Evolutionary conservation across 2,888 invertebrate species (phyloP).

Genomic region (Sesia apiformis): DNA sequence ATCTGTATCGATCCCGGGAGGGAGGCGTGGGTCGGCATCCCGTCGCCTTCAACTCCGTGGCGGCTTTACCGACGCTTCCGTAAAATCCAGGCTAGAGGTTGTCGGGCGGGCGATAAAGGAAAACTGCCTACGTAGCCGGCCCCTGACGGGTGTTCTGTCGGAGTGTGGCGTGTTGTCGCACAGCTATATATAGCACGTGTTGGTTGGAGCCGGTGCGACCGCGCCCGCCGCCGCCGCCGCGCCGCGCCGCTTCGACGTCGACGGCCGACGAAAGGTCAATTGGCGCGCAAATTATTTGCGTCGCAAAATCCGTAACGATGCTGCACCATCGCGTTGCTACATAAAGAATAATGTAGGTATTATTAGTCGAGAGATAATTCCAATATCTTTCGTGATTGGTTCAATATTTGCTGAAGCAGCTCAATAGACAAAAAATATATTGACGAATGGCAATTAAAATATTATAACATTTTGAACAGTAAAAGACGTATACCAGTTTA

Average conservation of each 20-base stretch:
- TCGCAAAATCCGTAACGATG: conserved; percentile 61
- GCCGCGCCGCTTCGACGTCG: conserved; percentile 44
- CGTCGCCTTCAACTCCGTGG: conserved; percentile 53
- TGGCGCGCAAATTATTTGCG: conserved; percentile 74
- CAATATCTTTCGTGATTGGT: no score
- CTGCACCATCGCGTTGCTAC: conserved; percentile 33
- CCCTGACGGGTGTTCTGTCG: conserved; percentile 63
- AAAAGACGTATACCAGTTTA: no score
- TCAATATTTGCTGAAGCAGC: no score
- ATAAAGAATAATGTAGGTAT: conserved; percentile 5
- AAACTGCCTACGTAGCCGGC: conserved; percentile 63
- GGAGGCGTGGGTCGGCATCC: conserved; percentile 67
- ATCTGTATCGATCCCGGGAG: conserved; percentile 70
- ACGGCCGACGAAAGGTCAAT: conserved; percentile 72
- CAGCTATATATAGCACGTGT: conserved; percentile 69
- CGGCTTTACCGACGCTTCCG: conserved; percentile 56
- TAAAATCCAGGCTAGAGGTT: conserved; percentile 65
- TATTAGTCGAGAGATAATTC: conserved; percentile 15
- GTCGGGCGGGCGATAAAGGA: conserved; percentile 68
- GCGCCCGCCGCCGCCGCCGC: conserved; percentile 45
- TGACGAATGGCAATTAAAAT: conserved; percentile 1
- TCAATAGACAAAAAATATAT: no score
- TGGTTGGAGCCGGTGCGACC: conserved; percentile 51
- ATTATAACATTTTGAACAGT: no score
- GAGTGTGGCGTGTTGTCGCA: conserved; percentile 56